Conservation (phyloP, 2,113 vertebrate species). For the Pholis gunnellus region DNA sequence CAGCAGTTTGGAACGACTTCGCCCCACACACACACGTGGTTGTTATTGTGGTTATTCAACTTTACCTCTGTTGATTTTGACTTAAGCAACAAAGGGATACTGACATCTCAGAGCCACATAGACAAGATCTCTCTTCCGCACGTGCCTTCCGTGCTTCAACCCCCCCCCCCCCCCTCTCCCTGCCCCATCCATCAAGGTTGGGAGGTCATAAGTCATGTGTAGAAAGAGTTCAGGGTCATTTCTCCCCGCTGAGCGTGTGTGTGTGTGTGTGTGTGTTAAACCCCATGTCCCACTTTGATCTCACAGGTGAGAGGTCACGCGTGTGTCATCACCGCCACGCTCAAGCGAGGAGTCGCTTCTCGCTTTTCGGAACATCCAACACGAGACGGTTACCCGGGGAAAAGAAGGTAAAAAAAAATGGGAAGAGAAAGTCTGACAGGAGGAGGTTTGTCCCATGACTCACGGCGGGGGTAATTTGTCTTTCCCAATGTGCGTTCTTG, state of each 20-base stretch:
- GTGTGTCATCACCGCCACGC: slow-evolving; percentile 10
- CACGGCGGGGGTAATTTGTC: slow-evolving; percentile 5
- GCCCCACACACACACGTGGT: background rate
- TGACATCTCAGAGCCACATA: background rate
- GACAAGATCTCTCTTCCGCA: background rate
- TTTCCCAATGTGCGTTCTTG: slow-evolving; percentile 3
- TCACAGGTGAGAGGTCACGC: slow-evolving; percentile 50
- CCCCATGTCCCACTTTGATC: slow-evolving; percentile 59
- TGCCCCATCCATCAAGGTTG: slow-evolving; percentile 37
- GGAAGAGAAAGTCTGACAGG: background rate
- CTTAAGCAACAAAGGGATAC: background rate
- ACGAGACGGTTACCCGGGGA: background rate
- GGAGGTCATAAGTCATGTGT: slow-evolving; percentile 50
- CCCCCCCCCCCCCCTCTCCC: background rate
- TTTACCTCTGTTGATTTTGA: background rate
- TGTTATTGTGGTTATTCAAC: background rate
- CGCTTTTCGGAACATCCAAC: slow-evolving; percentile 21
- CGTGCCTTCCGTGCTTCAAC: background rate
- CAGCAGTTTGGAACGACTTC: background rate
- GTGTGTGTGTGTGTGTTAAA: slow-evolving; percentile 19
- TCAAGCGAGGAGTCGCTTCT: slow-evolving; percentile 27
- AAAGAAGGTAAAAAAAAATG: background rate
- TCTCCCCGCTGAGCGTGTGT: slow-evolving; percentile 16
- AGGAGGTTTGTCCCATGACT: slow-evolving; percentile 24
- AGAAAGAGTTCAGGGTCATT: slow-evolving; percentile 26